Evolutionary conservation across 2,888 invertebrate species (phyloP), one percentile per base, ranked within the genome.

Genomic region (Aleiodes testaceus): DNA sequence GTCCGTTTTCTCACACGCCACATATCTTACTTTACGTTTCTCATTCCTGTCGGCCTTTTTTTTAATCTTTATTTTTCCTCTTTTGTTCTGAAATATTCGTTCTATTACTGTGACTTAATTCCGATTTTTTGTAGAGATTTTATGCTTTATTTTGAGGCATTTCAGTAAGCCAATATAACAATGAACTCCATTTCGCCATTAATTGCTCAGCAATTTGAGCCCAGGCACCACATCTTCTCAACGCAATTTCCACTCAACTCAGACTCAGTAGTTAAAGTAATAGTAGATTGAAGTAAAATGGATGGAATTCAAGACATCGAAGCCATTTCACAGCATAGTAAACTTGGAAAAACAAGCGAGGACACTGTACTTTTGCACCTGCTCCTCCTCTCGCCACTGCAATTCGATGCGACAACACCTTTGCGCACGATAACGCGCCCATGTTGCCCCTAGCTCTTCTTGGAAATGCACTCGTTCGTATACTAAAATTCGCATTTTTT

Each of bases 401-500:
- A 72, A 67, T 76, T 77, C 73, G 30, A 67, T 20, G 68, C 63
- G 44, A 75, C 76, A 80, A 78, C 81, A 80, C 77, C 78, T 78
- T 79, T 73, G 77, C 75, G 77, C 75, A 44, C 75, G 80, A 81
- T 81, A 80, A 80, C 77, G 74, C 67, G 77, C 42, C 44, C 71
- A 66, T 71, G 71, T 66, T 53, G 16, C 18, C 61, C 66, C 50
- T 76, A 66, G 73, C 70, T 47, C 79, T 80, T 80, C 81, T 81
- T 74, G 77, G 80, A 81, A 81, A 73, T 71, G 63, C 73, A 66
- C 75, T 70, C 75, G 74, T 74, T 73, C 68, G 76, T 68, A 71
- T 70, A 73, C 71, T 77, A 75, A 44, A 66, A 12, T 11, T 45
- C 36, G 26, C 5, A 5, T 44, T 61, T 53, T 66, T 55, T 44